Evolutionary conservation across 2,888 invertebrate genomes (phyloP).

Genomic region (Hermodice carunculata): DNA sequence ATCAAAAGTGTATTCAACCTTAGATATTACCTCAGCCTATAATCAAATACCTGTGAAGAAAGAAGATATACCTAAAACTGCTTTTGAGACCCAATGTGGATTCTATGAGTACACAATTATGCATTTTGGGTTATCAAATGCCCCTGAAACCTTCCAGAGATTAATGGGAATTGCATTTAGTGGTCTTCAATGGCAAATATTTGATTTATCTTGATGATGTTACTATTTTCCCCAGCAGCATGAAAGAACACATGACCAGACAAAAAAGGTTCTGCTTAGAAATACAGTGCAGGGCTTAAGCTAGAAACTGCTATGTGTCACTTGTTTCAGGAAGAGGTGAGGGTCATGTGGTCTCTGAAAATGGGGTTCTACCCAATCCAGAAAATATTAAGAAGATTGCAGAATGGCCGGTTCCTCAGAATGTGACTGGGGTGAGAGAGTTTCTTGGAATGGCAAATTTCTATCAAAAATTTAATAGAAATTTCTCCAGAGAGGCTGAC

Average conservation of each 20-base stretch:
- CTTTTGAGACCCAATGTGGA: neutral
- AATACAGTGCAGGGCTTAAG: neutral
- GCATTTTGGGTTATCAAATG: neutral
- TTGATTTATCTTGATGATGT: slow-evolving; percentile 4
- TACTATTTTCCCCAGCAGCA: neutral
- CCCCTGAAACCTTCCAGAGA: neutral
- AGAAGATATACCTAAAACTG: neutral
- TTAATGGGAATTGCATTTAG: too few species aligned
- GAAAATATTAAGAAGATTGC: neutral
- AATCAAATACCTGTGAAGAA: too few species aligned
- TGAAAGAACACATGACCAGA: neutral
- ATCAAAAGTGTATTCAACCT: neutral
- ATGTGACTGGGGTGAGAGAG: neutral
- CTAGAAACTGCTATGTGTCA: neutral
- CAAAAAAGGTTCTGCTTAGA: neutral
- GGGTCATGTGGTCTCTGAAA: neutral
- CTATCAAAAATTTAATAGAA: neutral
- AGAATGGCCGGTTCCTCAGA: neutral
- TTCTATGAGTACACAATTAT: neutral
- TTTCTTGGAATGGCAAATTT: neutral
- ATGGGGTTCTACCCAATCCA: neutral
- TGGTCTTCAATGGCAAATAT: too few species aligned
- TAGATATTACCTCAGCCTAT: too few species aligned
- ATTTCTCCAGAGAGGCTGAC: neutral
- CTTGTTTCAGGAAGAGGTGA: neutral